phyloP scores from a whole-genome alignment of 2,888 invertebrate species.

The Marasmarcha lunaedactyla region DNA sequence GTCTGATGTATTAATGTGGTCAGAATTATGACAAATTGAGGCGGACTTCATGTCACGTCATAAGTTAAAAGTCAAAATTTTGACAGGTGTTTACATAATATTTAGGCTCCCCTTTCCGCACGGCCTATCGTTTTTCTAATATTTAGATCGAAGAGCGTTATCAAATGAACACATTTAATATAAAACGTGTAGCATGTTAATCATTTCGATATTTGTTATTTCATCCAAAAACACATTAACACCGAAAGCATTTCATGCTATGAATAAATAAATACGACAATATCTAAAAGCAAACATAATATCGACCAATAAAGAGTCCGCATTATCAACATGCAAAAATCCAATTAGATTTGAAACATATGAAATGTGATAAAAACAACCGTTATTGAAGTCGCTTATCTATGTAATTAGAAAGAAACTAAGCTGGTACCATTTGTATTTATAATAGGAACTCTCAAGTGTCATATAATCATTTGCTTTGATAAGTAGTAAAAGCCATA shows the following conservation, averaged over 20 bases:
- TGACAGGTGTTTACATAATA: constrained; percentile 16
- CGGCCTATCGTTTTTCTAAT: background rate
- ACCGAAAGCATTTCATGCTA: too few species aligned
- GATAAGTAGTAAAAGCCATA: constrained; percentile 29
- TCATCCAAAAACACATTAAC: too few species aligned
- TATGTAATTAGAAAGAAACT: constrained; percentile 66
- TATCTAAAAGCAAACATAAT: constrained; percentile 65
- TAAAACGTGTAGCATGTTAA: too few species aligned
- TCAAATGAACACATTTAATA: too few species aligned
- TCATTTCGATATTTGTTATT: too few species aligned
- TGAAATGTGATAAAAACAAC: constrained; percentile 58
- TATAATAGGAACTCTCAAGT: constrained; percentile 58
- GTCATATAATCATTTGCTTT: constrained; percentile 31
- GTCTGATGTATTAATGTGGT: constrained; percentile 50
- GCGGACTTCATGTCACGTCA: constrained; percentile 27
- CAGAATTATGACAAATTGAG: constrained; percentile 49
- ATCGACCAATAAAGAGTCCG: constrained; percentile 64
- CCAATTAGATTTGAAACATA: constrained; percentile 68
- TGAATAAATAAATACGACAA: constrained; percentile 25
- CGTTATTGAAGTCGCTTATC: constrained; percentile 67
- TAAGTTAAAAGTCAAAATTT: constrained; percentile 32
- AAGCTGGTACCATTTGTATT: constrained; percentile 65
- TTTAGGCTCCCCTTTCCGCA: background rate
- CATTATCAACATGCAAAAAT: constrained; percentile 66
- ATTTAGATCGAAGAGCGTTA: too few species aligned